Conservation (phyloP, 2,797 vertebrate genomes). For the Macrochelys suwanniensis region DNA sequence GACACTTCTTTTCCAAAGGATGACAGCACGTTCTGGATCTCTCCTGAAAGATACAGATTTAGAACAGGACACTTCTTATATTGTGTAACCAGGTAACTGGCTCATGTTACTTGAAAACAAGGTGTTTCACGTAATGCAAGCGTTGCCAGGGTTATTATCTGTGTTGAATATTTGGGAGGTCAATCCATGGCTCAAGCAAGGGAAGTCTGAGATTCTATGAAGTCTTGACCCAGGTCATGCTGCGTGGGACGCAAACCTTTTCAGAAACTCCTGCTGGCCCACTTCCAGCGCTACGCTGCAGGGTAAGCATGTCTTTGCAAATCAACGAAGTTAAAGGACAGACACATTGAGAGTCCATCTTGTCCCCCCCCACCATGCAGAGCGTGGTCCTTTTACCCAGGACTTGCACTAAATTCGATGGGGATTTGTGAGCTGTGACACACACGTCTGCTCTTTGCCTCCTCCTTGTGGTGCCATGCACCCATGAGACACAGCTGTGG, state of each 20-base stretch:
- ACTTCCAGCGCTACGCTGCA: accelerated
- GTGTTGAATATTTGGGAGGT: not conserved
- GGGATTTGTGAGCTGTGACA: not conserved
- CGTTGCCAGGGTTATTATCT: not conserved
- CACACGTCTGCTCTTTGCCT: not conserved
- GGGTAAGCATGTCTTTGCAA: not conserved
- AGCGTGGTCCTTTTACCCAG: not conserved
- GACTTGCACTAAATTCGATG: not conserved
- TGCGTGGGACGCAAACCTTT: not conserved
- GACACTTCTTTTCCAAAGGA: too few relatives aligned
- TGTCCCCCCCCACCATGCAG: not conserved
- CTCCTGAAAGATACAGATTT: not conserved
- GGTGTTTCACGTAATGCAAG: too few relatives aligned
- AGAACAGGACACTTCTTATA: not conserved
- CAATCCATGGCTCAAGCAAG: too few relatives aligned
- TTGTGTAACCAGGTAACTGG: not conserved
- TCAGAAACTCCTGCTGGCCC: not conserved
- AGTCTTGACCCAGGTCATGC: not conserved
- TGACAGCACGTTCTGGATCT: not conserved
- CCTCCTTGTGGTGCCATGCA: not conserved
- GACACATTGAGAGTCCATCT: too few relatives aligned
- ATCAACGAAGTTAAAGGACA: not conserved
- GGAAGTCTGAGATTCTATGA: too few relatives aligned
- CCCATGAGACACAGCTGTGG: not conserved
- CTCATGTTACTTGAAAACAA: not conserved